phyloP scores from a whole-genome alignment of 2,888 invertebrate genomes.

The Drosophila helvetica region DNA sequence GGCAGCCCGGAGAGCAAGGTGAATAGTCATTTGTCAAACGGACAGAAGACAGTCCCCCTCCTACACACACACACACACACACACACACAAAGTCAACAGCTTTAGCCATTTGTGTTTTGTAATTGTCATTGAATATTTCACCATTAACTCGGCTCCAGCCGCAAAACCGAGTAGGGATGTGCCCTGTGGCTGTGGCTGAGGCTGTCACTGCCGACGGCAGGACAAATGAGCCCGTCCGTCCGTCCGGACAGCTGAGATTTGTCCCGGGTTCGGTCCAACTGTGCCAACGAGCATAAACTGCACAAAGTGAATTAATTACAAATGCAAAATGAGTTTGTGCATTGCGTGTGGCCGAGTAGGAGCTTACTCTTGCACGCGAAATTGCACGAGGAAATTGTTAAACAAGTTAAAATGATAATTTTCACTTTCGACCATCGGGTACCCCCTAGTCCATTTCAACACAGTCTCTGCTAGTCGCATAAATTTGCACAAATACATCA shows the following conservation, averaged over 20 bases:
- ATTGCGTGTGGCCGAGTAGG: not conserved
- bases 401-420: conserved; percentile 1
- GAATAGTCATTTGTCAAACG: conserved; percentile 56
- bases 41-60: not conserved
- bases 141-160: conserved; percentile 44
- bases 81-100: conserved; percentile 8
- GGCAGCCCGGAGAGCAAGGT: conserved; percentile 83
- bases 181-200: conserved; percentile 1
- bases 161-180: not conserved
- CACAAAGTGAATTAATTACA: conserved; percentile 62
- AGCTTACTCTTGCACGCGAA: not conserved
- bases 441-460: not conserved
- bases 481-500: not conserved
- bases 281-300: conserved; percentile 44
- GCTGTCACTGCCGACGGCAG: conserved; percentile 12
- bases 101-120: conserved; percentile 48
- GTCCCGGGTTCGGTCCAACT: conserved; percentile 8
- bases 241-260: conserved; percentile 29
- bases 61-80: not conserved
- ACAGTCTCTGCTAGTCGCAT: too few species aligned
- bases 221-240: conserved; percentile 64
- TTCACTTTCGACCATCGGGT: not conserved
- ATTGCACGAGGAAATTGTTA: not conserved
- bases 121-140: conserved; percentile 69
- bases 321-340: conserved; percentile 48